Evolutionary conservation across 2,888 invertebrate species (phyloP), one percentile per base, ranked within the genome.

Genomic region (Chromoteleia sp.): DNA sequence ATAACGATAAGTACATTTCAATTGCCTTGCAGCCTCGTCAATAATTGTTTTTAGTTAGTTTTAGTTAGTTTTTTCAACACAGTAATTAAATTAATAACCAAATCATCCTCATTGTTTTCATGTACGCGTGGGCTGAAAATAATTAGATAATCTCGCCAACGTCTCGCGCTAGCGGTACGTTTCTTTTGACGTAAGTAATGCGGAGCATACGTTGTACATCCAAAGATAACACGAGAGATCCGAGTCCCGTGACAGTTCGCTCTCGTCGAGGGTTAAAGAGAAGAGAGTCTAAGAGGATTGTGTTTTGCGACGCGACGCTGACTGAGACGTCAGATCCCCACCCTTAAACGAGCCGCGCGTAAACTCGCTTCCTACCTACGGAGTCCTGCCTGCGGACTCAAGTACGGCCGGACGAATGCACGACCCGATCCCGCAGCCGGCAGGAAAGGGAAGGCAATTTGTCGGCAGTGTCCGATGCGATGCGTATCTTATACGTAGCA

Each of bases 271-370:
- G 80, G 80, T 80, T 80, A 56, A 80, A 48, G 73, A 17, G 79
- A 70, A 71, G 73, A 82, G 68, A 70, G 76, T 82, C 77, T 81
- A 81, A 76, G 65, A 82, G 70, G 79, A 82, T 78, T 80, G 61
- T 73, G 79, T 71, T 75, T 54, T 58, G 58, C 45, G 59, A 83
- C 71, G 65, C 68, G 80, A 58, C 78, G 78, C 81, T 86, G 85
- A 89, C 88, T 88, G 87, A 89, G 89, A 89, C 87, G 86, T 89
- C 89, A 89, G 86, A n/a, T 83, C 84, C 87, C 87, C 86, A 82
- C 84, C 85, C 86, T 52, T 58, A 61, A 76, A 59, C 68, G 75
- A 73, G 74, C 83, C 78, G 78, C 81, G 84, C 83, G 83, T 85
- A 83, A 83, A 83, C 85, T 81, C 68, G 71, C 81, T 75, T 79